Evolutionary conservation across 2,113 vertebrate genomes (phyloP).

Genomic region (Burhinus oedicnemus): DNA sequence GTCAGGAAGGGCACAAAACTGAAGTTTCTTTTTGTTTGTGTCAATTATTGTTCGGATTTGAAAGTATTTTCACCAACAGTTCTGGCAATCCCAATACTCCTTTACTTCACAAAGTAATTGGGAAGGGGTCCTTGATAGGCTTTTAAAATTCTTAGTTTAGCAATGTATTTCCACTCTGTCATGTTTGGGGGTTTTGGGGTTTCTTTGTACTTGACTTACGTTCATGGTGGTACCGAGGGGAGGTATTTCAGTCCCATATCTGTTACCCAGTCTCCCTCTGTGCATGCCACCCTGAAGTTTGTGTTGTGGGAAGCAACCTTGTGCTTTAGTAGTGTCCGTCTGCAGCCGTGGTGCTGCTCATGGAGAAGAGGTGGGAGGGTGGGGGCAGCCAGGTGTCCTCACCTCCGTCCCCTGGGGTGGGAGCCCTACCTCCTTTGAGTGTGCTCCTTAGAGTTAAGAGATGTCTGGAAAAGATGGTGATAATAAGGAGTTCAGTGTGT

Average conservation of each 20-base stretch:
- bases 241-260: not conserved
- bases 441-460: not conserved
- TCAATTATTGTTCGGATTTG: not conserved
- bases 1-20: not conserved
- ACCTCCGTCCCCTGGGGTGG: too few species aligned
- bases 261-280: not conserved
- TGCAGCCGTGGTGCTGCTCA: not conserved
- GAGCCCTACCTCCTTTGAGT: not conserved
- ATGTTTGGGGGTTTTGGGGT: accelerated
- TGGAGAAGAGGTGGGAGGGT: not conserved
- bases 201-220: accelerated
- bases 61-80: not conserved
- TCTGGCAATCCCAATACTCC: not conserved
- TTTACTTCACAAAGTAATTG: not conserved
- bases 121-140: not conserved
- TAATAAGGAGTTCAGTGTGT: not conserved
- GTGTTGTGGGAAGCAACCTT: not conserved
- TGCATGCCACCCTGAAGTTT: not conserved
- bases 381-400: not conserved
- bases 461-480: not conserved
- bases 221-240: not conserved
- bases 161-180: not conserved
- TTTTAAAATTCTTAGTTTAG: not conserved
- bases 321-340: not conserved
- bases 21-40: not conserved